Evolutionary conservation across 2,113 vertebrate species (phyloP).

Genomic region (Otocyon megalotis): DNA sequence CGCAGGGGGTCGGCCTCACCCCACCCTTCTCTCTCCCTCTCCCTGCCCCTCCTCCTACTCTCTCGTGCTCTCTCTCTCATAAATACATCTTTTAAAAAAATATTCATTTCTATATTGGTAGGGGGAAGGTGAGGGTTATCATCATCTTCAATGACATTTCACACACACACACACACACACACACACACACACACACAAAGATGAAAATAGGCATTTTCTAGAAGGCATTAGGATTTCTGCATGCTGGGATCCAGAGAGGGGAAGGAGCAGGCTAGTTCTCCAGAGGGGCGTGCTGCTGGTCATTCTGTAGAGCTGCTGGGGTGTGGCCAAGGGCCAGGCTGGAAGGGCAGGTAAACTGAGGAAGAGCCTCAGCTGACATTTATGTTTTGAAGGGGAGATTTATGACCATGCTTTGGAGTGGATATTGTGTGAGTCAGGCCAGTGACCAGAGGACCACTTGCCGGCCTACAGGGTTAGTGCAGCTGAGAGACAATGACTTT

Average conservation of each 20-base stretch:
- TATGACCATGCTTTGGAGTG: background rate
- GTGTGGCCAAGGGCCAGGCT: background rate
- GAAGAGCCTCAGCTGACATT: background rate
- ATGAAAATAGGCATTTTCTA: background rate
- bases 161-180: background rate
- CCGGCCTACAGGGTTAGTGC: background rate
- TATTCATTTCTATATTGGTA: background rate
- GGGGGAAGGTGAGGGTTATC: background rate
- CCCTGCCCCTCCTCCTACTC: background rate
- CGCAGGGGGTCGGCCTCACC: background rate
- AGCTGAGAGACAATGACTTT: background rate
- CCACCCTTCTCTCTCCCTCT: background rate
- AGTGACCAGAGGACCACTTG: background rate
- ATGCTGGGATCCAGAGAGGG: background rate
- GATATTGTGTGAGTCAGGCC: background rate
- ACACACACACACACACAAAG: background rate
- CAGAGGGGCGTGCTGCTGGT: background rate
- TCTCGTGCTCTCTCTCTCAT: background rate
- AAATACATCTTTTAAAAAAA: background rate
- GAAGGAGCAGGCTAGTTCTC: background rate
- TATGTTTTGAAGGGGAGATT: background rate
- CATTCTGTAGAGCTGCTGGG: rapidly evolving
- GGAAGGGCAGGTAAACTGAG: background rate
- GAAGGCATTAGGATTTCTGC: background rate
- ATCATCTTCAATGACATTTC: background rate